phyloP scores from a whole-genome alignment of 2,797 vertebrate genomes.

The Anabas testudineus region DNA sequence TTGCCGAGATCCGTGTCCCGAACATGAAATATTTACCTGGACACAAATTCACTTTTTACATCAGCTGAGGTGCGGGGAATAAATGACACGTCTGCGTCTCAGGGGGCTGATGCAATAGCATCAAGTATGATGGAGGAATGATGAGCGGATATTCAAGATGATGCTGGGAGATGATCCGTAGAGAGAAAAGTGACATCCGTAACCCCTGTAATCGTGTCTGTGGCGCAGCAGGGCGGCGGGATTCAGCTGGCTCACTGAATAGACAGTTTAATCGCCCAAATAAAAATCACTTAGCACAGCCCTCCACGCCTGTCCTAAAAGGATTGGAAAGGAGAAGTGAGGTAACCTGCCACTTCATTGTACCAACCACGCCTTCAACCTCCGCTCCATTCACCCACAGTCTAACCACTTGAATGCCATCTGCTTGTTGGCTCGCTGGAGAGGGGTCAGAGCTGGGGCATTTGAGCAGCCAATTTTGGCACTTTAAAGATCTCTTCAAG shows the following conservation, averaged over 20 bases:
- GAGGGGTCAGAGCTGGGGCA: conserved; percentile 62
- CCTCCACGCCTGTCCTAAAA: conserved; percentile 53
- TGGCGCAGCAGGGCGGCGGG: conserved; percentile 38
- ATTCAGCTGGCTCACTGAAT: conserved; percentile 58
- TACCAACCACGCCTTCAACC: conserved; percentile 42
- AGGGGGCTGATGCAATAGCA: conserved; percentile 13
- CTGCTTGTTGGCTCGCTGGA: conserved; percentile 55
- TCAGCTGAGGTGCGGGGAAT: conserved; percentile 19
- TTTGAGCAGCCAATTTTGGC: conserved; percentile 64
- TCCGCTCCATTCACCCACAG: conserved; percentile 46
- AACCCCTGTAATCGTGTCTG: conserved; percentile 57
- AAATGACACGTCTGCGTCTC: conserved; percentile 38
- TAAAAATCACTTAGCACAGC: conserved; percentile 58
- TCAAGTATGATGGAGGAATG: conserved; percentile 44
- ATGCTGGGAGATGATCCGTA: conserved; percentile 43
- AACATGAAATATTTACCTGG: conserved; percentile 53
- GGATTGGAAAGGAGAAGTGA: conserved; percentile 52
- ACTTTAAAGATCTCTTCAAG: conserved; percentile 61
- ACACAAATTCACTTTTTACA: conserved; percentile 59
- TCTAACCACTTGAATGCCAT: conserved; percentile 64
- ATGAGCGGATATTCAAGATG: conserved; percentile 58
- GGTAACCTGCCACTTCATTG: conserved; percentile 52
- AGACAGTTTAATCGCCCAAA: conserved; percentile 66
- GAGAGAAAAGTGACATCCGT: conserved; percentile 54
- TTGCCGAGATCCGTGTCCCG: conserved; percentile 20